Conservation (phyloP, 64 coral and sea anemone genomes). For the Pocillopora verrucosa region DNA sequence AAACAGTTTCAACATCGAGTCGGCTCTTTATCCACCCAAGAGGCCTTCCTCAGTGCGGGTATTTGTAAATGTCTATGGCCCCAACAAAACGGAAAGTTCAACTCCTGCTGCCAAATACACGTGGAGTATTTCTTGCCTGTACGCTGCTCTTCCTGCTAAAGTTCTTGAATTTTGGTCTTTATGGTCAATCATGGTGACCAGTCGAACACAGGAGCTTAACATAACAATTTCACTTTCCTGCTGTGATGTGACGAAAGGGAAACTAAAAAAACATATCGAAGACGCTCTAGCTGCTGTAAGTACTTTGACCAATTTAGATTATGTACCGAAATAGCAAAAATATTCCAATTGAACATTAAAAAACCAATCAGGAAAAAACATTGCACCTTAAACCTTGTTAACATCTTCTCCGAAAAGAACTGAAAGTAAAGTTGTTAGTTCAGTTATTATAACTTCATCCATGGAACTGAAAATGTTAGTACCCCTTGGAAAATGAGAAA, state of each 20-base stretch:
- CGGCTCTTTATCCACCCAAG: conserved; percentile 1
- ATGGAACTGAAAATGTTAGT: no score
- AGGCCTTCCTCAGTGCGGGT: conserved; percentile 19
- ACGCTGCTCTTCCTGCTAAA: neutral
- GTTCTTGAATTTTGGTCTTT: conserved; percentile 26
- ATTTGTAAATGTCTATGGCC: conserved; percentile 6
- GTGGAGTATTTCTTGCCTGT: conserved; percentile 35
- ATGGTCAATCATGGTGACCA: neutral
- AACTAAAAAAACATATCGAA: neutral
- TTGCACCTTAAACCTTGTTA: no score
- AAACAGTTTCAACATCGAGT: conserved; percentile 31
- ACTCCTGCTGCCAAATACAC: conserved; percentile 13
- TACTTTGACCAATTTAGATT: neutral
- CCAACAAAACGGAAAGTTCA: conserved; percentile 9
- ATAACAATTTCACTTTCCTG: conserved; percentile 25
- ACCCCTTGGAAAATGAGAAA: no score
- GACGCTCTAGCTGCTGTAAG: neutral
- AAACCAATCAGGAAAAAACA: no score
- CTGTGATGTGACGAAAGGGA: conserved; percentile 20
- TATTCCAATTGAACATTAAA: neutral
- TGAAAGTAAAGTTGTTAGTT: no score
- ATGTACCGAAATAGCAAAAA: neutral
- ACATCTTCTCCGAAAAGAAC: no score
- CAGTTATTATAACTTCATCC: no score
- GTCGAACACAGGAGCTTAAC: neutral